A percentile compares a stretch with the other conserved stretches of the same genome.
Evolutionary conservation across 1,140 invertebrate genomes (phyloP).

Genomic region (silkworm (Bombyx mori)): DNA sequence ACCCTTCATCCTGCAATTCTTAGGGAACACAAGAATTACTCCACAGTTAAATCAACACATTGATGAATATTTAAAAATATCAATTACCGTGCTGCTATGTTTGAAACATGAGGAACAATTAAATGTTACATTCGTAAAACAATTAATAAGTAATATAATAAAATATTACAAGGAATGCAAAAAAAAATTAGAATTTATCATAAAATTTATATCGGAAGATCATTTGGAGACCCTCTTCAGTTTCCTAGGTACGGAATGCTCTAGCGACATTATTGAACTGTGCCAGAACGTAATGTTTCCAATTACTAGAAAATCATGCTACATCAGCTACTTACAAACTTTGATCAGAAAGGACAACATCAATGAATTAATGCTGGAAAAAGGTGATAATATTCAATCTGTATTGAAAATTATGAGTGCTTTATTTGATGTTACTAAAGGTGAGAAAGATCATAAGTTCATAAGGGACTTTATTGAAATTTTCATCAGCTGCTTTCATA

Average conservation of each 20-base stretch:
- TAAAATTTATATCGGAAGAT: constrained; percentile 42
- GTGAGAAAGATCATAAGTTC: constrained; percentile 34
- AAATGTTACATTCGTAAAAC: constrained; percentile 20
- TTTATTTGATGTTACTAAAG: constrained; percentile 46
- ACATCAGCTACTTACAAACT: constrained; percentile 44
- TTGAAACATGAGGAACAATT: constrained; percentile 22
- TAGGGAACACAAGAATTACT: constrained; percentile 44
- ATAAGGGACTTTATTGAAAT: constrained; percentile 42
- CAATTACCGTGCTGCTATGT: constrained; percentile 38
- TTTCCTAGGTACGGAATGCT: constrained; percentile 35
- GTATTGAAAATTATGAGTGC: constrained; percentile 52
- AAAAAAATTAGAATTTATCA: constrained; percentile 54
- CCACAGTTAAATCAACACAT: constrained; percentile 31
- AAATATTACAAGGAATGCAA: constrained; percentile 53
- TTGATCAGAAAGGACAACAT: constrained; percentile 52
- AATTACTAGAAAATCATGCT: constrained; percentile 40
- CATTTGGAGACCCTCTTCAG: constrained; percentile 49
- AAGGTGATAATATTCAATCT: constrained; percentile 53
- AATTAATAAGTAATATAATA: constrained; percentile 34
- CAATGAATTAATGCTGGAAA: constrained; percentile 42
- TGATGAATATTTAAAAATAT: constrained; percentile 40
- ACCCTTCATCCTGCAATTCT: constrained; percentile 33
- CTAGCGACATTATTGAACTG: constrained; percentile 29
- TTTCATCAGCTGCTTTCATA: constrained; percentile 44
- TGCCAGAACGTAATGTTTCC: constrained; percentile 52